Conservation (phyloP, 1,140 invertebrate genomes). For the Drosophila willistoni region DNA sequence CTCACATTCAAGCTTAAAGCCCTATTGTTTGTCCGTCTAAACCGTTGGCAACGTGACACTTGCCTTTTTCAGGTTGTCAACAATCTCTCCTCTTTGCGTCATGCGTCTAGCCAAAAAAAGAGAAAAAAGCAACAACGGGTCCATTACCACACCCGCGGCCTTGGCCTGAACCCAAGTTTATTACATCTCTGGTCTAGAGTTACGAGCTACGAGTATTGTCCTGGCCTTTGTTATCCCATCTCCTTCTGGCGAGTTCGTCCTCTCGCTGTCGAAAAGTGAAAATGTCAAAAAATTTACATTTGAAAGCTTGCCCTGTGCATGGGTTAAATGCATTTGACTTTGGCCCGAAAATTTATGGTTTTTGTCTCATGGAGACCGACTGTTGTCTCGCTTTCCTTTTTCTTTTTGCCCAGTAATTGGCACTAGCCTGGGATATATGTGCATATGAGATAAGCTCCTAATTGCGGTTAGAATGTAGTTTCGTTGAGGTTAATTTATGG, state of each 20-base stretch:
- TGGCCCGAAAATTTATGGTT: slow-evolving; percentile 52
- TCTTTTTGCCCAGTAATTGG: slow-evolving; percentile 42
- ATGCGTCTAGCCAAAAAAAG: slow-evolving; percentile 25
- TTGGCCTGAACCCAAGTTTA: slow-evolving; percentile 58
- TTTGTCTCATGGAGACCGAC: slow-evolving; percentile 30
- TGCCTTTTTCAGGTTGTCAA: slow-evolving; percentile 24
- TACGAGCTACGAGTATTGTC: slow-evolving; percentile 37
- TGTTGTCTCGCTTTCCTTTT: slow-evolving; percentile 14
- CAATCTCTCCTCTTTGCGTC: slow-evolving; percentile 33
- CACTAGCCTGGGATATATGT: slow-evolving; percentile 36
- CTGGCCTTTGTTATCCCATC: slow-evolving; percentile 13
- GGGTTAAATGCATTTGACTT: slow-evolving; percentile 64
- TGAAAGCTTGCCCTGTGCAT: slow-evolving; percentile 31
- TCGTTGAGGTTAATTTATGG: slow-evolving; percentile 29
- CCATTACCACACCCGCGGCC: slow-evolving; percentile 11
- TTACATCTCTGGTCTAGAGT: slow-evolving; percentile 31
- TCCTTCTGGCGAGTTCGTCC: background rate
- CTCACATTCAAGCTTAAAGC: slow-evolving; percentile 26
- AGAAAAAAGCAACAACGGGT: slow-evolving; percentile 1
- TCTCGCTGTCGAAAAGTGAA: slow-evolving; percentile 43
- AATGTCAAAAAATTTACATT: slow-evolving; percentile 59
- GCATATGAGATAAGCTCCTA: slow-evolving; percentile 54
- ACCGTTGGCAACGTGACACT: slow-evolving; percentile 51
- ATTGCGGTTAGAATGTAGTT: slow-evolving; percentile 46
- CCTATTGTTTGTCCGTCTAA: slow-evolving; percentile 38